Evolutionary conservation across 2,797 vertebrate species (phyloP).

Genomic region (Alouatta caraya): DNA sequence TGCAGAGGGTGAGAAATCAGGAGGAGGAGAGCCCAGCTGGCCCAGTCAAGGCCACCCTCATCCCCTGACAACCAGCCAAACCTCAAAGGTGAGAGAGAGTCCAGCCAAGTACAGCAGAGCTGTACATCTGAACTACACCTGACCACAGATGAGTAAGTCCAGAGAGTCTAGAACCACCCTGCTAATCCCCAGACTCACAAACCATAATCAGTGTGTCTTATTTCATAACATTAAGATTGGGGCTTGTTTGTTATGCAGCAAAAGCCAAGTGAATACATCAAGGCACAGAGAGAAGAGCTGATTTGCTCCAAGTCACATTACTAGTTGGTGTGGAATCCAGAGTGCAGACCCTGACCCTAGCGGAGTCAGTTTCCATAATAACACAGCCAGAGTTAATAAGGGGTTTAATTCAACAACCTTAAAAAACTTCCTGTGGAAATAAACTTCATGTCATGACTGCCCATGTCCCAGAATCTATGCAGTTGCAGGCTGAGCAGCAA

Average conservation of each 20-base stretch:
- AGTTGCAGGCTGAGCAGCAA: not conserved
- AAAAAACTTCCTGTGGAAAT: not conserved
- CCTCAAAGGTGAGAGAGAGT: not conserved
- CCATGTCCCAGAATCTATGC: accelerated
- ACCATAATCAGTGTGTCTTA: not conserved
- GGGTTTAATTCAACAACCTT: not conserved
- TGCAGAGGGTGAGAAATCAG: not conserved
- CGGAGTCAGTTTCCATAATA: not conserved
- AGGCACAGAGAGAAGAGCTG: not conserved
- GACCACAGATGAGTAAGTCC: not conserved
- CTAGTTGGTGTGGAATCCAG: not conserved
- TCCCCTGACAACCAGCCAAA: not conserved
- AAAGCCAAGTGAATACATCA: not conserved
- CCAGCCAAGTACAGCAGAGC: too few species aligned
- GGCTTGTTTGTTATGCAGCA: not conserved
- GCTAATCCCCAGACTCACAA: not conserved
- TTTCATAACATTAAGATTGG: not conserved
- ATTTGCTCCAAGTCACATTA: not conserved
- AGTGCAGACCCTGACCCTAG: not conserved
- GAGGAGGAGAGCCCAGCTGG: not conserved
- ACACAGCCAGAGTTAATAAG: not conserved
- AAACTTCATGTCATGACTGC: accelerated
- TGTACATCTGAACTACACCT: not conserved
- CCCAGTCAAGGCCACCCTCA: not conserved
- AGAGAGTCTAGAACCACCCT: not conserved